Evolutionary conservation across 2,888 invertebrate species (phyloP), one percentile per base, ranked within the genome.

Genomic region (Orthosia cruda): DNA sequence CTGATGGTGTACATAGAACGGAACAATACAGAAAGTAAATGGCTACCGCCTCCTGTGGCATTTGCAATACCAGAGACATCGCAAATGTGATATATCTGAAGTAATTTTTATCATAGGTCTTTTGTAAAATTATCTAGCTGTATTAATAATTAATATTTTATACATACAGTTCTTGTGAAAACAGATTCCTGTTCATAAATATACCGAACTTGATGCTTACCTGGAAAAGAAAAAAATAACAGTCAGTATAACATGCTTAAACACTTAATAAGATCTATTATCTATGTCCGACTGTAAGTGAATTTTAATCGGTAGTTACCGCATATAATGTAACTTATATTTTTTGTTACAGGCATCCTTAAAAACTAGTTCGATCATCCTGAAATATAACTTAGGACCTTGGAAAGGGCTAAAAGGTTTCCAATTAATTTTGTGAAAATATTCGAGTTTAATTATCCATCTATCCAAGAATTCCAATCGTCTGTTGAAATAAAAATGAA

Each of bases 141-240:
- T 15, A 32, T 69, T 13, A 54, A 55, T 16, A 52, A 68, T 59
- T 63, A 0, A 71, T 40, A 15, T 68, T 77, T 49, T 16, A 71
- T 83, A 86, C 84, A 72, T 81, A 84, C 82, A 71, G 26, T 45
- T 26, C 45, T 12, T 81, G 49, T 20, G 40, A 66, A 71, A 40
- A 45, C 18, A 16, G 50, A 49, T 52, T 81, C 55, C 61, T 78
- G 71, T 72, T 62, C 62, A 20, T 54, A 65, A 63, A 15, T 71
- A 23, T 20, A 47, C 20, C 1, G 12, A 62, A 66, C 18, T n/a
- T 16, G 76, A 75, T 83, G 67, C 89, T 88, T 88, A 88, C 88
- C 89, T 88, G 88, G 49, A 89, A 88, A 70, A 83, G 61, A 89
- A 79, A 87, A 85, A 82, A 74, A 65, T 7, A 59, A n/a, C n/a